Evolutionary conservation across 2,888 invertebrate species (phyloP).

Genomic region (Thymelicus acteon): DNA sequence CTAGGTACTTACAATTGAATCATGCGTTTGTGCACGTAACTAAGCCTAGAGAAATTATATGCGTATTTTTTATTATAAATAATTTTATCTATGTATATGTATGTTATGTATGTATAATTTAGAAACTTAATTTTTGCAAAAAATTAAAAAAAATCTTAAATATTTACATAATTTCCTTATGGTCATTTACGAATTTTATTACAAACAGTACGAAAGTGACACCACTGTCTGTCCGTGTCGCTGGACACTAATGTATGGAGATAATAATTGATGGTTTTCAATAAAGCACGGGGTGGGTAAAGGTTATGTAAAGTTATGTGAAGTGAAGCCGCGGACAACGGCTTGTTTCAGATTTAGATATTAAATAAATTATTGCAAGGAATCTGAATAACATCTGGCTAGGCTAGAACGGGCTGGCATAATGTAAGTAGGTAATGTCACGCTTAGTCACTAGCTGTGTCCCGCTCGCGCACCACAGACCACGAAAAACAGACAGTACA

Average conservation of each 20-base stretch:
- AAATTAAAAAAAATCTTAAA: no score
- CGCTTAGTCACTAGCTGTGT: conserved; percentile 15
- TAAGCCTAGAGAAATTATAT: not conserved
- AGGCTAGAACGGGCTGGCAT: conserved; percentile 8
- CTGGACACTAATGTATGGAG: not conserved
- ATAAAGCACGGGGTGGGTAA: not conserved
- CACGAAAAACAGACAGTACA: no score
- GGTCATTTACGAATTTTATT: no score
- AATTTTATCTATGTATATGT: no score
- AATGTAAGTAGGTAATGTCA: conserved; percentile 13
- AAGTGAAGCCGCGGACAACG: not conserved
- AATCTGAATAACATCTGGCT: not conserved
- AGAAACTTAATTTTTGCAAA: no score
- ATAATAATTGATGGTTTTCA: conserved; percentile 1
- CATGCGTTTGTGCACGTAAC: conserved; percentile 37
- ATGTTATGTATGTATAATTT: no score
- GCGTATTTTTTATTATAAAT: no score
- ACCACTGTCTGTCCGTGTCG: not conserved
- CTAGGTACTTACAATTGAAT: no score
- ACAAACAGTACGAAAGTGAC: not conserved
- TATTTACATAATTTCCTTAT: no score
- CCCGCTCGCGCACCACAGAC: no score
- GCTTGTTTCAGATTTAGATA: not conserved
- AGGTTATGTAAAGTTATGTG: not conserved
- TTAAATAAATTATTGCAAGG: not conserved